Evolutionary conservation across 2,888 invertebrate species (phyloP), one percentile per base, ranked within the genome.

Genomic region (Alitta virens): DNA sequence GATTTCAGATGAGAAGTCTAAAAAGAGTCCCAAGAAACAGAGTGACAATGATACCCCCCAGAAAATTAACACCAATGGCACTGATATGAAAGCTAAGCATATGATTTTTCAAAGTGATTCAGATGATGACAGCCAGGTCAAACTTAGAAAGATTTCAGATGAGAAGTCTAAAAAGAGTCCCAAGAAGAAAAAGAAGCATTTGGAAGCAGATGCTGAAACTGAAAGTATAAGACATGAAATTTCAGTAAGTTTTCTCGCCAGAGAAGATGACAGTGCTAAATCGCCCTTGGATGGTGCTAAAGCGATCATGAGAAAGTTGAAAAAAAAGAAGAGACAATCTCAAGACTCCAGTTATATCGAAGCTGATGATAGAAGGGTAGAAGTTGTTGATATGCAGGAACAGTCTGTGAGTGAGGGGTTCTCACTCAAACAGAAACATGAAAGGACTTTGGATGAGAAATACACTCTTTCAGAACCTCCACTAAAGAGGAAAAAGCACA

Each of bases 111-210:
- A 46, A 5, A 46, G 21, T 7, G 21, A 46, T n/a, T 46, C 18
- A 12, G 21, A 46, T 12, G n/a, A 46, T 46, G 59, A 59, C 2
- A 59, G 25, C 50, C 50, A 33, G 46, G 23, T 27, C 26, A 55
- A 51, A 14, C 12, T 14, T 40, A 16, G n/a, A 12, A 40, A 40
- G 42, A 16, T 40, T 16, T 14, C 46, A 27, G 57, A 46, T 52
- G 50, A 40, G 9, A 33, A 56, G 12, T 7, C 33, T 40, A 40
- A 40, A 33, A 33, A 33, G 33, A 12, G 12, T 33, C 7, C 33
- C 33, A 33, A 33, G 33, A 33, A 33, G 26, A 49, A 49, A n/a
- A 18, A 21, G 49, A 49, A 49, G 49, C 3, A 21, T 14, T 12
- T 40, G n/a, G n/a, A 40, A 14, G 12, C 42, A 40, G 12, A 12